These are phyloP conservation scores for Allenopithecus nigroviridis DNA, from an alignment of 2,797 vertebrate species.

Conservation along the genomic window DNA sequence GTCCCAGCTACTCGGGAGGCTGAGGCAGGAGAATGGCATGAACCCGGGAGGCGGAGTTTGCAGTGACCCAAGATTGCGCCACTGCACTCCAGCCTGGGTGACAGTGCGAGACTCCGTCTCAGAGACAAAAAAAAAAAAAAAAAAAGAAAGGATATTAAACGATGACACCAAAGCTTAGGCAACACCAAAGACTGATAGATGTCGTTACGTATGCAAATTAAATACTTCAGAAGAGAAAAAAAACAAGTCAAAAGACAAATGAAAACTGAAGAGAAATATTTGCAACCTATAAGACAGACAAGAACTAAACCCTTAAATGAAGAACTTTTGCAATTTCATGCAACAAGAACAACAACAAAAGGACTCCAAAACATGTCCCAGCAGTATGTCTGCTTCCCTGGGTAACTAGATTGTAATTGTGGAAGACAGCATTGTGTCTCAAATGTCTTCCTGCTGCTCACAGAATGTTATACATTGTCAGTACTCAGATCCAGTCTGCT, in stretches of 20 bases:
- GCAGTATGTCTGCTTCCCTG: background rate
- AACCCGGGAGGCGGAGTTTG: background rate
- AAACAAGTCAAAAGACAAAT: background rate
- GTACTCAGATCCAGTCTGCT: background rate
- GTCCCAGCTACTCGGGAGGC: no score
- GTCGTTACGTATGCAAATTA: background rate
- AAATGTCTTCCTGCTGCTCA: background rate
- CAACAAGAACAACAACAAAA: no score
- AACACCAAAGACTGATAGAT: background rate
- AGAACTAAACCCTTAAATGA: background rate
- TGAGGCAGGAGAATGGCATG: no score
- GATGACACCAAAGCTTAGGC: background rate
- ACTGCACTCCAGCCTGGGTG: background rate
- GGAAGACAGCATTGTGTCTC: background rate
- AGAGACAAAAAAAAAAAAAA: background rate
- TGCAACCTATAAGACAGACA: background rate
- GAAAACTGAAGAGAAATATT: conserved; percentile 24
- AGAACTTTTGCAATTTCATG: background rate
- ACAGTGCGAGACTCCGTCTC: background rate
- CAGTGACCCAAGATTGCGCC: background rate
- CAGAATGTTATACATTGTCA: background rate
- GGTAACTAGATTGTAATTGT: background rate
- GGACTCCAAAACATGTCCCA: background rate
- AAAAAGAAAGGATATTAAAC: background rate
- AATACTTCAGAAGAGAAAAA: background rate